A percentile compares a stretch with the other conserved stretches of the same genome.
phyloP scores from a whole-genome alignment of 2,888 invertebrate species.

The Andricus curvator region DNA sequence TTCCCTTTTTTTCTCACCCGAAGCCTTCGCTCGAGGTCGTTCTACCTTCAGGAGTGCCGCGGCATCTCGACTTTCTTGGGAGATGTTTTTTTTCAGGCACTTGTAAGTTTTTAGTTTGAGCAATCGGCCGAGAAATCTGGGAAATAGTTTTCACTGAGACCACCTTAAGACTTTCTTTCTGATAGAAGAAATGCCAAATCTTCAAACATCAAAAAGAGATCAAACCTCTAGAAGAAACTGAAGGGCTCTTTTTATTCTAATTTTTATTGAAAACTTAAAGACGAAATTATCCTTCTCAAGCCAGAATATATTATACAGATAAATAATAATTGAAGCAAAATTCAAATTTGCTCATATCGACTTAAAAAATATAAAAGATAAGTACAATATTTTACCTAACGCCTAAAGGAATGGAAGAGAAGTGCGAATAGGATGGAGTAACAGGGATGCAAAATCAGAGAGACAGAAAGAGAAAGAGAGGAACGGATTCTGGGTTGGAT shows the following conservation, averaged over 20 bases:
- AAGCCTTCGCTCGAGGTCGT: constrained; percentile 59
- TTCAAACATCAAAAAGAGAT: too few species aligned
- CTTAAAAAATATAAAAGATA: background rate
- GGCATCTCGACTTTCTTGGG: constrained; percentile 44
- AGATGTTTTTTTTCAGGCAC: background rate
- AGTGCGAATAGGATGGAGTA: background rate
- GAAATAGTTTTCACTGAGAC: too few species aligned
- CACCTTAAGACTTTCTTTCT: too few species aligned
- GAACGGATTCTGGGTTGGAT: background rate
- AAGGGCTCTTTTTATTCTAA: background rate
- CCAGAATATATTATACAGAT: background rate
- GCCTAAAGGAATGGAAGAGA: background rate
- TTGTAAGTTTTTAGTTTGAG: background rate
- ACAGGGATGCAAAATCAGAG: constrained; percentile 19
- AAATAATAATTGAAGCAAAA: background rate
- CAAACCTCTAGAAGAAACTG: too few species aligned
- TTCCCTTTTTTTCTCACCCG: constrained; percentile 67
- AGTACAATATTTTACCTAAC: background rate
- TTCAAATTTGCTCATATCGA: background rate
- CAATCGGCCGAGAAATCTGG: background rate
- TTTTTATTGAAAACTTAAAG: background rate
- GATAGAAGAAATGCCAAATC: too few species aligned
- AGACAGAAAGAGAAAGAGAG: constrained; percentile 46
- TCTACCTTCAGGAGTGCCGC: constrained; percentile 47
- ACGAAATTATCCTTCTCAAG: too few species aligned